Evolutionary conservation across 2,113 vertebrate genomes (phyloP).

Genomic region (Triplophysa tibetana): DNA sequence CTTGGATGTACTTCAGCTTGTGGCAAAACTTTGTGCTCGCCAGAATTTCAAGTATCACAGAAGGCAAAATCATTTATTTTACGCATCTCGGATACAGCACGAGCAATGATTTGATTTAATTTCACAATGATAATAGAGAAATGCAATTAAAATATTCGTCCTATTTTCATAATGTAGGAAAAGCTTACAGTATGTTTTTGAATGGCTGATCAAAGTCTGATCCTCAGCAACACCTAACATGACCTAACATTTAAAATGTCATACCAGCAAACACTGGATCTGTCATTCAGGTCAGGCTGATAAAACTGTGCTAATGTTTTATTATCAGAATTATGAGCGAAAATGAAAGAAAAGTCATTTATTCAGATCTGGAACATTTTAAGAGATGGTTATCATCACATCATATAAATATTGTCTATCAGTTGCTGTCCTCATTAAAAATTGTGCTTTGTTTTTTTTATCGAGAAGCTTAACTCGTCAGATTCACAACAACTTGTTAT

Average conservation of each 20-base stretch:
- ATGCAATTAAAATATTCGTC: too few species aligned
- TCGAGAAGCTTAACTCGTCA: neutral
- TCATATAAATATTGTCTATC: too few species aligned
- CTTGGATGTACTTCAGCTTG: constrained; percentile 24
- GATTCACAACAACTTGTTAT: constrained; percentile 10
- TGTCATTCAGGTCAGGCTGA: constrained; percentile 31
- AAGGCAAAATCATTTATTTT: constrained; percentile 23
- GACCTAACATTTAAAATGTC: neutral
- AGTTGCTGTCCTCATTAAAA: constrained; percentile 32
- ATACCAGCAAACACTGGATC: neutral
- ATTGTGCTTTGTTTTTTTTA: constrained; percentile 3
- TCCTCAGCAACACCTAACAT: neutral
- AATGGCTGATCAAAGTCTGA: neutral
- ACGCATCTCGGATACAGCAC: neutral
- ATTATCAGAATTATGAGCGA: neutral
- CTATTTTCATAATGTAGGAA: neutral
- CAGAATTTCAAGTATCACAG: constrained; percentile 7
- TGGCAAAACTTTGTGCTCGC: constrained; percentile 20
- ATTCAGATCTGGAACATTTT: neutral
- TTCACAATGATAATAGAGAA: neutral
- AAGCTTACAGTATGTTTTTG: neutral
- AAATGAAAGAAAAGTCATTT: neutral
- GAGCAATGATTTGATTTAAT: neutral
- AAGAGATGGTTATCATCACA: neutral
- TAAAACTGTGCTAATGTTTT: neutral